Base-by-base conservation (phyloP, 1,140 invertebrate species). In the Drosophila eugracilis region DNA sequence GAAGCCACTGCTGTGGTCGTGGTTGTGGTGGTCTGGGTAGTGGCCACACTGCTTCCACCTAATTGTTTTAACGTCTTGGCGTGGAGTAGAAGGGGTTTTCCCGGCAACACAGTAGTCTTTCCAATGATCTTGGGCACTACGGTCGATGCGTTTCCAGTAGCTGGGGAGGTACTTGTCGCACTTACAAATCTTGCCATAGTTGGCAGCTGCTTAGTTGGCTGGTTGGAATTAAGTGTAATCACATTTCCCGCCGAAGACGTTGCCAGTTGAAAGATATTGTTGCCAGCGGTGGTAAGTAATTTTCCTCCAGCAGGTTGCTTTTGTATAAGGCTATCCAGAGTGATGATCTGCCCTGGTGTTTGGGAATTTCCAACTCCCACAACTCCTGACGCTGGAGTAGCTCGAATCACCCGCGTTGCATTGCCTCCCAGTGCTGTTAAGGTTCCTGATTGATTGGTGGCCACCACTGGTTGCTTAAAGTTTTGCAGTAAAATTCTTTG, bases 291-390 rank as follows among this genome's bases (percentile, higher is more conserved):
- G n/a, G 65, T 49, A 7, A 69, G 28, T 0, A 85, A 21, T 30
- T 74, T 74, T 1, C 55, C 57, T 9, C 28, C 30, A 50, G 53
- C 28, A 3, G 55, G 52, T 65, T 63, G 91, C 90, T 95, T 94
- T 3, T 94, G 93, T 4, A 95, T 72, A 12, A 95, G 75, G 91
- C 93, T 94, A 77, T 95, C 95, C n/a, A 95, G 93, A 0, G 94
- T 94, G 7, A 95, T 94, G 4, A 95, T 92, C 58, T 95, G 94
- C 1, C 94, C 94, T 2, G 93, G 92, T 7, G 93, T 92, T 15
- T 69, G 63, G 22, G 57, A 15, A 32, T 30, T 60, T 12, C 21
- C 44, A 3, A 15, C 44, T 47, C 44, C 44, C 10, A 28, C 41
- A 24, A 77, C 41, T 22, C 34, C 26, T 17, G 74, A 26, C 3